Evolutionary conservation across 2,888 invertebrate species (phyloP).

Genomic region (Polydrusus tereticollis): DNA sequence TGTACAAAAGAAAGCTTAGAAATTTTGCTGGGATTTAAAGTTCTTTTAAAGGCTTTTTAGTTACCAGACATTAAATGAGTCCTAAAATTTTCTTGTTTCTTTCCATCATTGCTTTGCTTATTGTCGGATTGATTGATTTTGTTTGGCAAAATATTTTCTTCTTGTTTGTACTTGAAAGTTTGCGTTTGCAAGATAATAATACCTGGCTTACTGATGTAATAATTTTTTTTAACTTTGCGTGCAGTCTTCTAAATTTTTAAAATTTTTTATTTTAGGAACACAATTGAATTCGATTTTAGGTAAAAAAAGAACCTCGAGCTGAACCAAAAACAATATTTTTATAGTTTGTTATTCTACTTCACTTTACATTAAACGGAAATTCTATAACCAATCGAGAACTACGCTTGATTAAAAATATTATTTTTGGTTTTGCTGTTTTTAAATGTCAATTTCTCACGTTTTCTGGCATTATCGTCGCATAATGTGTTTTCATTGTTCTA

Average conservation of each 20-base stretch:
- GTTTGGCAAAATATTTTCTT: slow-evolving; percentile 2
- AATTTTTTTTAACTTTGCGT: neutral
- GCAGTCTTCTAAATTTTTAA: neutral
- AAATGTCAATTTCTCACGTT: slow-evolving; percentile 15
- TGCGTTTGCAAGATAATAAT: neutral
- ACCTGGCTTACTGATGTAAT: too few species aligned
- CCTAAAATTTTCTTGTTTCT: neutral
- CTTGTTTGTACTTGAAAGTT: neutral
- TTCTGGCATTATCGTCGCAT: slow-evolving; percentile 11
- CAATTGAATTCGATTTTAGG: slow-evolving; percentile 25
- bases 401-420: slow-evolving; percentile 17
- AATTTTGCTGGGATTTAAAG: too few species aligned
- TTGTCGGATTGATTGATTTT: neutral
- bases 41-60: too few species aligned
- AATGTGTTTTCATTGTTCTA: slow-evolving; percentile 13
- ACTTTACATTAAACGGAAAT: too few species aligned
- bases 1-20: too few species aligned
- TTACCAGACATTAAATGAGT: too few species aligned
- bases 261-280: slow-evolving; percentile 23
- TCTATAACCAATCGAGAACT: too few species aligned
- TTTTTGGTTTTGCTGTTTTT: slow-evolving; percentile 23
- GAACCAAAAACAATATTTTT: slow-evolving; percentile 24
- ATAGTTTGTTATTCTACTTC: neutral
- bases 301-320: neutral
- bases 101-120: too few species aligned